Evolutionary conservation across 2,113 vertebrate genomes (phyloP), one percentile per base, ranked within the genome.

Genomic region (Turdus rufiventris): DNA sequence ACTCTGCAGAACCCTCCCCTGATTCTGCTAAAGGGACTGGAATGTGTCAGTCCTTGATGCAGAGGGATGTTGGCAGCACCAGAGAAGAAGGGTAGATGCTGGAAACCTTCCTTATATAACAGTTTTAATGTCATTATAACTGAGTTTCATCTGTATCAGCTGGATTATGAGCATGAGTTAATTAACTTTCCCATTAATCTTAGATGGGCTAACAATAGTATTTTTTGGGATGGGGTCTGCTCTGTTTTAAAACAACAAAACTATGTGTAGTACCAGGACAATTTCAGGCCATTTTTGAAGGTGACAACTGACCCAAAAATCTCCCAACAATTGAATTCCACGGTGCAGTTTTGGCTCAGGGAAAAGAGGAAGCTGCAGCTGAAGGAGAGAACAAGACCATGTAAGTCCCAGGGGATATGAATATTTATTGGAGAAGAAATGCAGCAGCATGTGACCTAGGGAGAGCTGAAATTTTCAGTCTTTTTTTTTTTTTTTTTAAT

Each of bases 261-360:
- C 31, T 16, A 38, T 42, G 17, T 53, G 12, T 48, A n/a, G 24
- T 21, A 13, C 1, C 4, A 73, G 14, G 36, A 66, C 26, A 16
- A 25, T 63, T 86, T 85, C 79, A 63, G 20, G 23, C 1, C 2
- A 16, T 1, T 82, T 51, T 51, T 63, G 57, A 17, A 58, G n/a
- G 18, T 72, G 23, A 33, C 17, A 57, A 68, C 4, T 28, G 21
- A 88, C 50, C 31, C 28, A 7, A 48, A 72, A 73, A 42, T 3
- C 0, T 6, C 15, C 43, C 24, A 33, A 20, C 2, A 79, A 21
- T 1, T 57, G 12, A 71, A 88, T 56, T 43, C 33, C 58, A 31
- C 1, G 0, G 3, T 12, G 25, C 19, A 81, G 1, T 25, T 53
- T 16, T 47, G 26, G 38, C 0, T 0, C 8, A 29, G 19, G 6